Conservation (phyloP, 1,140 invertebrate genomes). For the Pachypsylla venusta region DNA sequence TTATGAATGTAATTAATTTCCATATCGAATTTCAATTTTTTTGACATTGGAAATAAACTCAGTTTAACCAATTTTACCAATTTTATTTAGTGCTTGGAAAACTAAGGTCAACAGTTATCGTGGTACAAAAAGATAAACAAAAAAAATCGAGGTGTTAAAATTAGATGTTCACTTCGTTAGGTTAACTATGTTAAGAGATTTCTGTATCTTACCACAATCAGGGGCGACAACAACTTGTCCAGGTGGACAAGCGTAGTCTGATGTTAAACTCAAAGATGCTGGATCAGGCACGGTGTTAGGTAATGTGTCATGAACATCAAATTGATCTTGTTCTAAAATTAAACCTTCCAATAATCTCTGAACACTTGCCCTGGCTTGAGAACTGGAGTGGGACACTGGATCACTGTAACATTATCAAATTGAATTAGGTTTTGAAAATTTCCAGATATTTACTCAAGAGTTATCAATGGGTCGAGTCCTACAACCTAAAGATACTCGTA, state of each 20-base stretch:
- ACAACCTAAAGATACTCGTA: too few species aligned
- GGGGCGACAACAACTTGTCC: constrained; percentile 86
- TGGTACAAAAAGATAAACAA: too few species aligned
- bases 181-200: too few species aligned
- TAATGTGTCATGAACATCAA: constrained; percentile 80
- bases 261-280: constrained; percentile 64
- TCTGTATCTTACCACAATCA: constrained; percentile 75
- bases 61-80: too few species aligned
- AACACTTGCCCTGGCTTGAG: constrained; percentile 70
- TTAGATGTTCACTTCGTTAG: too few species aligned
- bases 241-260: constrained; percentile 80
- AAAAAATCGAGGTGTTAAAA: too few species aligned
- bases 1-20: too few species aligned
- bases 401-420: constrained; percentile 66
- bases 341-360: constrained; percentile 67
- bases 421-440: too few species aligned
- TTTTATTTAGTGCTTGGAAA: too few species aligned
- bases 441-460: constrained; percentile 1
- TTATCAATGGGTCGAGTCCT: constrained; percentile 13
- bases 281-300: constrained; percentile 89
- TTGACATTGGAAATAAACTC: too few species aligned
- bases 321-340: constrained; percentile 81
- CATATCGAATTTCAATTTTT: too few species aligned
- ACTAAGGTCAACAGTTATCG: too few species aligned
- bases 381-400: constrained; percentile 71